These are phyloP conservation scores for Coremacera marginata DNA, from an alignment of 2,888 invertebrate genomes.

Conservation along the genomic window DNA sequence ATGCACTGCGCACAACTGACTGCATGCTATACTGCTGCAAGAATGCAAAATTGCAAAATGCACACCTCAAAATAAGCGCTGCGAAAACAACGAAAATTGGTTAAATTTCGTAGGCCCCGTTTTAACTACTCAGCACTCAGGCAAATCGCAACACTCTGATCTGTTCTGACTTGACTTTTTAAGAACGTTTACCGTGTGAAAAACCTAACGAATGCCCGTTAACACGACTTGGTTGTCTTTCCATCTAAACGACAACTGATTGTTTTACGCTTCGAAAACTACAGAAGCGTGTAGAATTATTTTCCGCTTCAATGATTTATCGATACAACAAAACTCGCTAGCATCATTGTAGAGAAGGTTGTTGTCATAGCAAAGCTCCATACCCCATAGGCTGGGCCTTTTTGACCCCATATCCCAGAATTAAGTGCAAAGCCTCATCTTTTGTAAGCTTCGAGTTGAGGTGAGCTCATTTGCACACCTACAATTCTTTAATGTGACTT, in stretches of 20 bases:
- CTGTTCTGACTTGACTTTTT: too few relatives aligned
- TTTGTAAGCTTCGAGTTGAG: background rate
- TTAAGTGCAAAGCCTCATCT: background rate
- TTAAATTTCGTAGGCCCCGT: background rate
- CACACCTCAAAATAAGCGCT: background rate
- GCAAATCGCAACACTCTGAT: too few relatives aligned
- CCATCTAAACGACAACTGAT: background rate
- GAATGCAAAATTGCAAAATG: background rate
- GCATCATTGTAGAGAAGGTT: conserved; percentile 37
- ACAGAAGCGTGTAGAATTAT: background rate
- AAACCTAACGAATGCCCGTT: too few relatives aligned
- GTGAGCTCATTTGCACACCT: conserved; percentile 19
- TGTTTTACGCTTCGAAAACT: background rate
- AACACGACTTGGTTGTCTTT: too few relatives aligned
- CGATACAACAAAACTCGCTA: conserved; percentile 51
- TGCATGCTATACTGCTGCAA: background rate
- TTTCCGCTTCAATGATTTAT: conserved; percentile 51
- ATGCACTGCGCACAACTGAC: background rate
- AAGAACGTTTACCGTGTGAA: too few relatives aligned
- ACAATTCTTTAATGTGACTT: background rate
- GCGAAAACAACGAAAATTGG: background rate
- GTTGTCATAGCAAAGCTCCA: conserved; percentile 39
- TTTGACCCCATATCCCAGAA: background rate
- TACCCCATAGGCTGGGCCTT: background rate
- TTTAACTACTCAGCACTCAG: background rate